Conservation (phyloP, 2,113 vertebrate species). For the Tetraodon nigroviridis region DNA sequence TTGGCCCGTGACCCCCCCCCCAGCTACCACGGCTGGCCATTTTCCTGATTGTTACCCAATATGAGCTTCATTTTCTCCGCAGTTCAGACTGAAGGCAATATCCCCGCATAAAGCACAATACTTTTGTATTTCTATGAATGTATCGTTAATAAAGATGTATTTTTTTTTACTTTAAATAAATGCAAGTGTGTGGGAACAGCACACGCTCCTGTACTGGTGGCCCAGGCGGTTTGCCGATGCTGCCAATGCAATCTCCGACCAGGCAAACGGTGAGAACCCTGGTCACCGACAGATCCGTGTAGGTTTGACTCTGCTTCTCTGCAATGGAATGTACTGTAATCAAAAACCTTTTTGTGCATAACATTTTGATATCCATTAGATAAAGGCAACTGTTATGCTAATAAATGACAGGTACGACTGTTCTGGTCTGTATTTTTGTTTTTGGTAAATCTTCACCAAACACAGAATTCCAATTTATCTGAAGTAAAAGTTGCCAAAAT, state of each 20-base stretch:
- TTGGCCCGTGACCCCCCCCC: constrained; percentile 29
- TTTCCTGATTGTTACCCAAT: constrained; percentile 30
- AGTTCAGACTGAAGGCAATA: constrained; percentile 57
- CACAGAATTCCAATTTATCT: neutral
- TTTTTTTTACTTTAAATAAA: constrained; percentile 62
- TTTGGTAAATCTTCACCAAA: constrained; percentile 4
- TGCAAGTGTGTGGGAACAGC: constrained; percentile 38
- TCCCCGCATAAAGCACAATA: constrained; percentile 65
- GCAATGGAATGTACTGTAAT: constrained; percentile 73
- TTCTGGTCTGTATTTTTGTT: constrained; percentile 22
- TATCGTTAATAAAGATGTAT: constrained; percentile 68
- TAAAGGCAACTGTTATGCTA: constrained; percentile 58
- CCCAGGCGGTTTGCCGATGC: constrained; percentile 31
- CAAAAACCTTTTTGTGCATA: constrained; percentile 39
- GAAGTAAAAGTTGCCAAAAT: neutral
- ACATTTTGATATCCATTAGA: constrained; percentile 68
- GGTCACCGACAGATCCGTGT: constrained; percentile 35
- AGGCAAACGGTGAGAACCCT: constrained; percentile 36
- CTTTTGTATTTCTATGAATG: constrained; percentile 74
- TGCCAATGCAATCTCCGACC: constrained; percentile 48
- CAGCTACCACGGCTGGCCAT: constrained; percentile 7
- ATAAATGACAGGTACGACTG: constrained; percentile 68
- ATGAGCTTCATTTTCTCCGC: constrained; percentile 39
- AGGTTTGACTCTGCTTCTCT: constrained; percentile 52
- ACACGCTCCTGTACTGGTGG: constrained; percentile 29